phyloP scores from a whole-genome alignment of 2,113 vertebrate genomes.

The Piaya cayana region DNA sequence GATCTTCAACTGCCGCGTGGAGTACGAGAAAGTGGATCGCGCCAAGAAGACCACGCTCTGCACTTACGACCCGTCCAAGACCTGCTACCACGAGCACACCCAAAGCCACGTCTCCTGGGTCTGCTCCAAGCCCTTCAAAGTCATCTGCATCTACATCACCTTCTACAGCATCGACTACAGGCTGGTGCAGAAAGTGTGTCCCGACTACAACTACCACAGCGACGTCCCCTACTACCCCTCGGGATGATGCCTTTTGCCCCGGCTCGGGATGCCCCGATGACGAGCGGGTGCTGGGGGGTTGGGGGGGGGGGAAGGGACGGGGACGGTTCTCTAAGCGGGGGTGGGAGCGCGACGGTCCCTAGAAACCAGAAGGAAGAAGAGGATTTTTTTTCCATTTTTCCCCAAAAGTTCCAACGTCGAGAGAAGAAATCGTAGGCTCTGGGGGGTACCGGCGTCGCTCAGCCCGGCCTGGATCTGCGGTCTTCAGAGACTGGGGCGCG shows the following conservation, averaged over 20 bases:
- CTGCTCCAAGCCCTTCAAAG: slow-evolving; percentile 95
- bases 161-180: slow-evolving; percentile 98
- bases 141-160: slow-evolving; percentile 96
- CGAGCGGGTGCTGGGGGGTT: neutral
- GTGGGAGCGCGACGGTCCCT: neutral
- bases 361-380: neutral
- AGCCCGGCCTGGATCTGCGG: neutral
- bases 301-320: neutral
- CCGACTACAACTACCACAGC: slow-evolving; percentile 94
- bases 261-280: neutral
- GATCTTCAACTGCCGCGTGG: slow-evolving; percentile 96
- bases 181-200: slow-evolving; percentile 97
- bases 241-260: slow-evolving; percentile 73
- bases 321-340: neutral
- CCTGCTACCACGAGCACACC: slow-evolving; percentile 94
- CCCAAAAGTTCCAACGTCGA: neutral
- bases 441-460: neutral
- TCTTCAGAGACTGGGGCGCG: neutral
- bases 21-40: slow-evolving; percentile 94
- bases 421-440: neutral
- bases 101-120: slow-evolving; percentile 95
- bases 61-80: slow-evolving; percentile 93
- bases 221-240: slow-evolving; percentile 93
- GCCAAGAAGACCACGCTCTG: slow-evolving; percentile 93
- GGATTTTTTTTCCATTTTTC: neutral